phyloP scores from a whole-genome alignment of 2,113 vertebrate genomes.

The Steatornis caripensis region DNA sequence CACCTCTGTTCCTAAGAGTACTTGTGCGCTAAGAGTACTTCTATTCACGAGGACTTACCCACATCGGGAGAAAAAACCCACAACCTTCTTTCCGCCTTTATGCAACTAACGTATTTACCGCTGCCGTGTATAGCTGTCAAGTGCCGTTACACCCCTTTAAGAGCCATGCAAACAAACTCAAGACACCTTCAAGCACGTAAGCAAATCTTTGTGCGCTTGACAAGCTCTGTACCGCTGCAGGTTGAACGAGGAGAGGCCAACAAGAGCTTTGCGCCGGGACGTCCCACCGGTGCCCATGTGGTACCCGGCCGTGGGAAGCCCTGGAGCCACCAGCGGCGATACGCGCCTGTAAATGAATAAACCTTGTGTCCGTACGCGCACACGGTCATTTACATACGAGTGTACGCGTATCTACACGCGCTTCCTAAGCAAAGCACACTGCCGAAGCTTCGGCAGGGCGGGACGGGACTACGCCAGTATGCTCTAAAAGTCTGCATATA shows the following conservation, averaged over 20 bases:
- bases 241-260: background rate
- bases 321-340: background rate
- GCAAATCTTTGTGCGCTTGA: background rate
- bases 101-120: background rate
- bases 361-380: fast-evolving
- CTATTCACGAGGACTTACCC: background rate
- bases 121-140: fast-evolving
- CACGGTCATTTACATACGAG: fast-evolving
- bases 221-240: background rate
- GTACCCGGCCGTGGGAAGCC: background rate
- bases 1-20: background rate
- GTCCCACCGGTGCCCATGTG: background rate
- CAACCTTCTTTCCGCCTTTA: background rate
- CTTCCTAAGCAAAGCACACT: background rate
- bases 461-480: background rate
- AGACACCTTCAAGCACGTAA: background rate
- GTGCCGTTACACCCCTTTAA: background rate
- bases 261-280: background rate
- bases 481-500: background rate
- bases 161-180: background rate
- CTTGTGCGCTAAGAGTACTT: background rate
- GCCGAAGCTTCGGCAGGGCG: background rate
- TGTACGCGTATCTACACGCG: fast-evolving
- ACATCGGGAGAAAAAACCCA: fast-evolving
- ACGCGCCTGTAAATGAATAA: background rate